Base-by-base conservation (phyloP, 2,113 vertebrate species). In the Gulo gulo region DNA sequence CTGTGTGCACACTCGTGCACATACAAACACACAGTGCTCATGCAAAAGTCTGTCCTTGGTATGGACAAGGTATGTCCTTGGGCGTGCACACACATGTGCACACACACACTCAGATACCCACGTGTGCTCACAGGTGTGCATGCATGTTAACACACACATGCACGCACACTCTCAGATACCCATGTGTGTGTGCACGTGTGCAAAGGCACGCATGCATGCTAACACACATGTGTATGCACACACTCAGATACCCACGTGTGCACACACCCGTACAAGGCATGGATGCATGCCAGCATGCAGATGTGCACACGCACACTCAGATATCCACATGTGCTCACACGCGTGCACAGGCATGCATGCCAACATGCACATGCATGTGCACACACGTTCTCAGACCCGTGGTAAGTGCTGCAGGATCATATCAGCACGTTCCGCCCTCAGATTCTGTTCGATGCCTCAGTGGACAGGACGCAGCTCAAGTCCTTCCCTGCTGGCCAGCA, bases 351-450 rank as follows among this genome's bases (percentile, higher is more conserved):
- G 24, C 80, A 3, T 20, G 39, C 59, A 23, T 6, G 18, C 20
- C n/a, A 16, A 6, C 4, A 52, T 0, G 2, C 42, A 57, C 24
- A 18, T 6, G 16, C 65, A 63, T 10, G 26, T 26, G 6, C 42
- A 85, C 21, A 47, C 15, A 29, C 31, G 7, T 0, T 3, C 78
- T 20, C 65, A 23, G 42, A 20, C 36, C 29, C 26, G 5, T 2
- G 39, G 47, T 7, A 29, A 31, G 4, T 14, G 42, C 47, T 31
- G 34, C 29, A 10, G 86, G 39, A 42, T 26, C 42, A 0, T 1
- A 31, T 20, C 26, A 11, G 36, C 21, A 0, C 0, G 0, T 36
- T 31, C 34, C 61, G 0, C 39, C 1, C 31, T 0, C 5, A 0
- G 7, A 7, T 12, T 42, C 55, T 50, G 12, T 79, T 39, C 13